phyloP scores from a whole-genome alignment of 2,113 vertebrate genomes.

The Cephalophus harveyi region DNA sequence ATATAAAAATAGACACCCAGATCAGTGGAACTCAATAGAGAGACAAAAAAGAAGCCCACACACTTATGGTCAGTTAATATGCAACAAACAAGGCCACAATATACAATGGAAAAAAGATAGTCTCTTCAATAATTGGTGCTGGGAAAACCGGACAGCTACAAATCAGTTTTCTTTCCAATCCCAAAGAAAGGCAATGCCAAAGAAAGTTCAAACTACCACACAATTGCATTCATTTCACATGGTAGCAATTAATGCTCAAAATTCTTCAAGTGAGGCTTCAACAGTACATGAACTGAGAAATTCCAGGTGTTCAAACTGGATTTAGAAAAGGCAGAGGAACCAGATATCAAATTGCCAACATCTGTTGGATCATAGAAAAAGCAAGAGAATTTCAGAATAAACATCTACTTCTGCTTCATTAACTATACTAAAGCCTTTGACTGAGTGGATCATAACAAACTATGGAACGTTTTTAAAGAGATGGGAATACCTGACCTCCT shows the following conservation, averaged over 20 bases:
- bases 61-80: background rate
- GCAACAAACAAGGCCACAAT: background rate
- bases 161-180: background rate
- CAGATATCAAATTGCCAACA: background rate
- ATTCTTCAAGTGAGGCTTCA: background rate
- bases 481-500: background rate
- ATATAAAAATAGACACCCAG: background rate
- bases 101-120: background rate
- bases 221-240: background rate
- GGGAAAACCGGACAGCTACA: fast-evolving
- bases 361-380: background rate
- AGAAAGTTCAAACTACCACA: background rate
- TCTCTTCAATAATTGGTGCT: background rate
- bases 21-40: background rate
- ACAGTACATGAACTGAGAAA: background rate
- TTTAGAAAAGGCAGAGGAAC: background rate
- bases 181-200: background rate
- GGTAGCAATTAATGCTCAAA: background rate
- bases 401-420: background rate
- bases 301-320: background rate
- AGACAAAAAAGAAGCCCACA: background rate
- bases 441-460: background rate
- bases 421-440: background rate
- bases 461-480: background rate
- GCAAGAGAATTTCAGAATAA: background rate